phyloP scores from a whole-genome alignment of 2,797 vertebrate genomes.

The Lithobates pipiens region DNA sequence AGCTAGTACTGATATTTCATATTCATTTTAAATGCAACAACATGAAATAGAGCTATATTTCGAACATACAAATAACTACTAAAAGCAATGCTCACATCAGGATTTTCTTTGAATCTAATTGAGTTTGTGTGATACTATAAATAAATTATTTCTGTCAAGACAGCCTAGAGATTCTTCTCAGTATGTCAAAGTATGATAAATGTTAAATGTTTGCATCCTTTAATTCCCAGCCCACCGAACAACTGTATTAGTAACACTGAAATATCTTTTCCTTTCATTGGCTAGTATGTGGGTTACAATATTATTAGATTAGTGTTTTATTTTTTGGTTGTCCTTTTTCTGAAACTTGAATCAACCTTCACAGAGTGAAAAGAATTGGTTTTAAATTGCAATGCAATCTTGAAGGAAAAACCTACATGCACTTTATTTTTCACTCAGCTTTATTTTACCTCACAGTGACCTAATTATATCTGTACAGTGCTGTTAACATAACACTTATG shows the following conservation, averaged over 20 bases:
- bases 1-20: background rate
- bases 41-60: slow-evolving; percentile 8
- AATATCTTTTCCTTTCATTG: slow-evolving; percentile 31
- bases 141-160: slow-evolving; percentile 55
- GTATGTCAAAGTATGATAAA: slow-evolving; percentile 55
- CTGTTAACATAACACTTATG: background rate
- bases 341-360: slow-evolving; percentile 55
- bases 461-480: slow-evolving; percentile 45
- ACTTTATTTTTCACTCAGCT: slow-evolving; percentile 54
- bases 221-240: slow-evolving; percentile 44
- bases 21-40: slow-evolving; percentile 6
- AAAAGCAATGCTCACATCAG: slow-evolving; percentile 47
- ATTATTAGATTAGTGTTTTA: slow-evolving; percentile 46
- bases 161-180: slow-evolving; percentile 45
- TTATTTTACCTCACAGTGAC: slow-evolving; percentile 59
- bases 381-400: slow-evolving; percentile 57
- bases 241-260: slow-evolving; percentile 52
- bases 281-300: slow-evolving; percentile 36
- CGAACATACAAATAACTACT: slow-evolving; percentile 26
- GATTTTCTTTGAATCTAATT: slow-evolving; percentile 53
- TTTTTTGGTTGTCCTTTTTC: slow-evolving; percentile 46
- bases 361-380: slow-evolving; percentile 56
- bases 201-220: slow-evolving; percentile 53
- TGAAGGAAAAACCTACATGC: slow-evolving; percentile 47
- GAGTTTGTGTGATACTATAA: slow-evolving; percentile 48